Evolutionary conservation across 2,888 invertebrate species (phyloP).

Genomic region (Spatulosminthurus flaviceps): DNA sequence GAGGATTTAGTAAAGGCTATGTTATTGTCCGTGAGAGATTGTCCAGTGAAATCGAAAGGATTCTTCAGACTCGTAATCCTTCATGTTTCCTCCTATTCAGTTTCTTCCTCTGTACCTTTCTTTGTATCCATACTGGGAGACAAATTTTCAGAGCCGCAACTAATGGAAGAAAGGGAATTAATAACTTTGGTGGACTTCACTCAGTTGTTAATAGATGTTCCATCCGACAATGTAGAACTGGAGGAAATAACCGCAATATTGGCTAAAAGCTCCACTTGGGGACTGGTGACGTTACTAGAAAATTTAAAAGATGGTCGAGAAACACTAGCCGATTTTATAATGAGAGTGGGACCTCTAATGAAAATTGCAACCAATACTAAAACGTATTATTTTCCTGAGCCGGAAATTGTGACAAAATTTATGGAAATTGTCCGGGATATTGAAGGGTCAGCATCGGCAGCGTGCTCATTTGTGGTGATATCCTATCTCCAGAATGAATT

Average conservation of each 20-base stretch:
- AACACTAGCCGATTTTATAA: neutral
- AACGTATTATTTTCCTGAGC: too few species aligned
- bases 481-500: too few species aligned
- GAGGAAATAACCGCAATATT: neutral
- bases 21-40: neutral
- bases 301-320: neutral
- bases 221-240: neutral
- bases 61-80: neutral
- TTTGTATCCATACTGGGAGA: neutral
- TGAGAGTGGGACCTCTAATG: neutral
- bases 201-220: neutral
- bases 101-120: neutral
- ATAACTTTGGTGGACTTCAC: neutral
- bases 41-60: conserved; percentile 21
- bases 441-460: too few species aligned
- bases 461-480: too few species aligned
- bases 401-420: too few species aligned
- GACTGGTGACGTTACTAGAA: neutral
- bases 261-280: neutral
- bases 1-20: neutral
- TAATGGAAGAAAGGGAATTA: neutral
- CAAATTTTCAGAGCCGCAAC: neutral
- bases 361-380: neutral
- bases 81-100: neutral
- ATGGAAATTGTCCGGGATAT: too few species aligned